Evolutionary conservation across 37 sponge, comb jelly and placozoan genomes (phyloP), one percentile per base, ranked within the genome.

Genomic region (Agelas oroides): DNA sequence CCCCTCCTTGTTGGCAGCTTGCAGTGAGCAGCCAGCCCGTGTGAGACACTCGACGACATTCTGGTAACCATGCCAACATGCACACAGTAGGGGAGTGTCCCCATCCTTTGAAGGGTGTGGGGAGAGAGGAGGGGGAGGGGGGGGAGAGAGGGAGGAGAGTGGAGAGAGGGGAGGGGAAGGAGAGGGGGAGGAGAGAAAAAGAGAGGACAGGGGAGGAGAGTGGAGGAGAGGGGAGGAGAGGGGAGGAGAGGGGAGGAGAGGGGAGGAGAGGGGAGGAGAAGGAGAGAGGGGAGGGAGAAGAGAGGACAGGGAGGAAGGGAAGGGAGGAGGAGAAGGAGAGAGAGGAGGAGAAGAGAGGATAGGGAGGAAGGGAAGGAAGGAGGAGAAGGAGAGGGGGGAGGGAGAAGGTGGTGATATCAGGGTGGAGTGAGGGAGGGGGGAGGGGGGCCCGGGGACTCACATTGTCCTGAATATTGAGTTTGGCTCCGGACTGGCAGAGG

Each of bases 61-160:
- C 75, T 79, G 84, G 69, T 80, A 92, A 11, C 96, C 96, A 88
- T 95, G 93, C 96, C 96, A 95, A 32, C 84, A 79, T 0, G 87
- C 92, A 80, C 91, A 86, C 40, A 84, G 86, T 25, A 95, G 65
- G 18, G 96, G 71, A n/a, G 96, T 92, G 63, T 95, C 96, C 0
- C 87, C 90, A 82, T 95, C 96, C 93, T 94, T 53, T 23, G 11
- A 16, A 8, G 56, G 56, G 38, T n/a, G 14, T 1, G 23, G 37
- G 33, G 16, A 20, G 40, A 25, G 15, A 16, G 71, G n/a, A 30
- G n/a, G 41, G 46, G 55, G 21, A 23, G 5, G 55, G 55, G 75
- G n/a, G 13, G 62, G 46, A 46, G 8, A 46, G 46, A 46, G 46
- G 46, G 46, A 8, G 8, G 46, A 8, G 75, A 53, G 56, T 23